Base-by-base conservation (phyloP, 2,888 invertebrate genomes). In the Sylvicola cinctus region DNA sequence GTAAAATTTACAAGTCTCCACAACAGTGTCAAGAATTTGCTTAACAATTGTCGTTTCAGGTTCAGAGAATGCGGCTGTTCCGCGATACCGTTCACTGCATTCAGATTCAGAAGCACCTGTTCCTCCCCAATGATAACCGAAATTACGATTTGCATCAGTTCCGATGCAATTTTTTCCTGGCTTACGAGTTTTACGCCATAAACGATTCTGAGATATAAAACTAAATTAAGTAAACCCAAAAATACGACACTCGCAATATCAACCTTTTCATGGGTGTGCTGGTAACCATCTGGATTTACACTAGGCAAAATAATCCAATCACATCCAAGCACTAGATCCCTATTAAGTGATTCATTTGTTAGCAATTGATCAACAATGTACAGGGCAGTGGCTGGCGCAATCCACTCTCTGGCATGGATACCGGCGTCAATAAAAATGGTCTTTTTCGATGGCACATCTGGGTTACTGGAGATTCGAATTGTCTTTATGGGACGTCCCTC, bases 211-310 rank as follows among this genome's bases (percentile, higher is more conserved):
- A 26, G n/a, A n/a, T n/a, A 23, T n/a, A n/a, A n/a, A n/a, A n/a
- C n/a, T n/a, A n/a, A n/a, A n/a, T n/a, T n/a, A n/a, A n/a, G n/a
- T n/a, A n/a, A n/a, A n/a, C n/a, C n/a, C n/a, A n/a, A n/a, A n/a
- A n/a, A n/a, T n/a, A n/a, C n/a, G n/a, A n/a, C n/a, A n/a, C n/a
- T n/a, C n/a, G n/a, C n/a, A n/a, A n/a, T n/a, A n/a, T n/a, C n/a
- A n/a, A 28, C 28, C 13, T n/a, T 12, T n/a, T 28, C 28, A 12
- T 13, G n/a, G 11, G 6, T 28, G 48, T 59, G 74, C 42, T 68
- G 71, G 44, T 77, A 78, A 1, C 78, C 78, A 50, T 79, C 78
- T 12, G 77, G 75, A 49, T 79, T 79, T 12, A 68, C 61, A 3
- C 69, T 51, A 0, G 78, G 77, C 40, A 75, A 40, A 14, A 74